Evolutionary conservation across 2,797 vertebrate genomes (phyloP), one percentile per base, ranked within the genome.

Genomic region (Myotis daubentonii): DNA sequence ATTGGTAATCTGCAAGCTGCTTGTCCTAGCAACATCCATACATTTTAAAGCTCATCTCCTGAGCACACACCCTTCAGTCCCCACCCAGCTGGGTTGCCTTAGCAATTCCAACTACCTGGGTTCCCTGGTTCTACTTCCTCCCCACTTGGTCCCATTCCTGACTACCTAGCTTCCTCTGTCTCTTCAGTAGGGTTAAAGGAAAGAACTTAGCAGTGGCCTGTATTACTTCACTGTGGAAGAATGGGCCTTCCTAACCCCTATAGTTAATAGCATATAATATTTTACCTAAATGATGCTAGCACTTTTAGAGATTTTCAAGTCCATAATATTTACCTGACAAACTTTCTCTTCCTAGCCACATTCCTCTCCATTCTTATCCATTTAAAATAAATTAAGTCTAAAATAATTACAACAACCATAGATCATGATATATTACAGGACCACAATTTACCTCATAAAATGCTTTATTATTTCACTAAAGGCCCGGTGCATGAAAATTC

Each of bases 341-440:
- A 65, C 28, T n/a, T 79, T 65, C 20, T 88, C 19, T 87, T 49
- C 57, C 68, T 33, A 87, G n/a, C 13, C 15, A 92, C n/a, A 49
- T 74, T 78, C 22, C 12, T 80, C 49, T 94, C 70, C 13, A 78
- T 15, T 19, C 36, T 57, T 94, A 49, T 12, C 8, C 20, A 88
- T 66, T 81, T 74, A 47, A 94, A 91, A 89, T 75, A 87, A 90
- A 85, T 66, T 70, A 87, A 92, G 19, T 70, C 41, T 87, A 80
- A 95, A 86, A 78, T 84, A 88, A 72, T 85, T 71, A 78, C 60
- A 33, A 66, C 10, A 82, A 53, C 17, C 10, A 60, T 55, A 25
- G 8, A 68, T 82, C 62, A 55, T 44, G 4, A 75, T 79, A 60
- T 86, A 86, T 86, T 74, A 47, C 8, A 82, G 12, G 2, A 78